Conservation (phyloP, 2,888 invertebrate genomes). For the Spodoptera littoralis region DNA sequence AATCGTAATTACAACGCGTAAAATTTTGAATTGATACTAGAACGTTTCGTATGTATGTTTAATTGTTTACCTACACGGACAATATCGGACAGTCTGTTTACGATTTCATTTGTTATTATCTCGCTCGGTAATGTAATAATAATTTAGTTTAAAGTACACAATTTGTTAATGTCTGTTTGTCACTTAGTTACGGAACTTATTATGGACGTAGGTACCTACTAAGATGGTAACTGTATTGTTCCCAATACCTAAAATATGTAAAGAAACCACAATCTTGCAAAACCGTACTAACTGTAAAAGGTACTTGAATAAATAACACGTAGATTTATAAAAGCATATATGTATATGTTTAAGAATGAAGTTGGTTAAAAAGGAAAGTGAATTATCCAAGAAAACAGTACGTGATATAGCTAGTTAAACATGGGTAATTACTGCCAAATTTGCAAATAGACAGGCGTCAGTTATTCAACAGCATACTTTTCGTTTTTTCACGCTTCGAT, state of each 20-base stretch:
- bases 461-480: conserved; percentile 20
- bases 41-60: conserved; percentile 24
- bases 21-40: conserved; percentile 35
- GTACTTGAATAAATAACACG: too few species aligned
- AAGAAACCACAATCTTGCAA: background rate
- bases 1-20: conserved; percentile 53
- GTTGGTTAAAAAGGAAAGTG: conserved; percentile 6
- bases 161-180: too few species aligned
- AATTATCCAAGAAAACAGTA: conserved; percentile 5
- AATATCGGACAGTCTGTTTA: background rate
- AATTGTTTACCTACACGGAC: conserved; percentile 11
- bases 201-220: too few species aligned
- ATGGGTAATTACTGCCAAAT: conserved; percentile 32
- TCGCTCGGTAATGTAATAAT: too few species aligned
- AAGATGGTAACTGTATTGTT: too few species aligned
- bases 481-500: conserved; percentile 8
- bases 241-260: too few species aligned
- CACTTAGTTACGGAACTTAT: too few species aligned
- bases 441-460: conserved; percentile 23
- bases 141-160: too few species aligned
- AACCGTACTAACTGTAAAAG: background rate
- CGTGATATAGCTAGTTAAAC: conserved; percentile 14
- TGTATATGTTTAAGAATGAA: too few species aligned
- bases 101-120: too few species aligned
- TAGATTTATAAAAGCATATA: conserved; percentile 1